Conservation (phyloP, 2,797 vertebrate genomes). For the Falco biarmicus region DNA sequence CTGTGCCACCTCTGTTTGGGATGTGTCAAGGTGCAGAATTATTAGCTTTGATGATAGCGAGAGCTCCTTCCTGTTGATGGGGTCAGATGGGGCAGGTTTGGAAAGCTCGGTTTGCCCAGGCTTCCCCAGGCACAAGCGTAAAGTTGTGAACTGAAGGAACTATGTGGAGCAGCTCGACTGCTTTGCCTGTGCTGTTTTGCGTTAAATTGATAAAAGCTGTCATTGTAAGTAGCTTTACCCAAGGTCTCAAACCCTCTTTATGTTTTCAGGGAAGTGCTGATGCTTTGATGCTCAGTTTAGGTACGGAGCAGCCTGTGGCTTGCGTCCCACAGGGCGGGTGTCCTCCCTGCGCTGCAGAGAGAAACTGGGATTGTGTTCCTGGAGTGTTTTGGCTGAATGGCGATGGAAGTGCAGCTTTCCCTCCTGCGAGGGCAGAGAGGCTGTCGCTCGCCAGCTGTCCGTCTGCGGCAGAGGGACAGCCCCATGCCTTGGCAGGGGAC, state of each 20-base stretch:
- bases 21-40: background rate
- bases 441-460: background rate
- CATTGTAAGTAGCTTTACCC: background rate
- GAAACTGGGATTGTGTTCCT: background rate
- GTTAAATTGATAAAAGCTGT: background rate
- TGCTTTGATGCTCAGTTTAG: background rate
- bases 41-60: fast-evolving
- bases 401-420: no score
- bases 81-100: fast-evolving
- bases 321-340: fast-evolving
- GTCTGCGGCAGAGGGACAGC: fast-evolving
- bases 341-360: background rate
- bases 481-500: fast-evolving
- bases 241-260: background rate
- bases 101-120: background rate
- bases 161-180: fast-evolving
- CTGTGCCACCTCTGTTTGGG: background rate
- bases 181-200: background rate
- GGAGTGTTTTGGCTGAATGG: background rate
- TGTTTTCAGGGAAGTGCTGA: fast-evolving
- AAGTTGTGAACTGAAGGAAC: no score
- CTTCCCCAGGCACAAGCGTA: fast-evolving
- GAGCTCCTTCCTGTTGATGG: background rate
- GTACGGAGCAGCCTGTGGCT: background rate
- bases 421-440: background rate